Base-by-base conservation (phyloP, 2,113 vertebrate genomes). In the Rhinoptilus africanus region DNA sequence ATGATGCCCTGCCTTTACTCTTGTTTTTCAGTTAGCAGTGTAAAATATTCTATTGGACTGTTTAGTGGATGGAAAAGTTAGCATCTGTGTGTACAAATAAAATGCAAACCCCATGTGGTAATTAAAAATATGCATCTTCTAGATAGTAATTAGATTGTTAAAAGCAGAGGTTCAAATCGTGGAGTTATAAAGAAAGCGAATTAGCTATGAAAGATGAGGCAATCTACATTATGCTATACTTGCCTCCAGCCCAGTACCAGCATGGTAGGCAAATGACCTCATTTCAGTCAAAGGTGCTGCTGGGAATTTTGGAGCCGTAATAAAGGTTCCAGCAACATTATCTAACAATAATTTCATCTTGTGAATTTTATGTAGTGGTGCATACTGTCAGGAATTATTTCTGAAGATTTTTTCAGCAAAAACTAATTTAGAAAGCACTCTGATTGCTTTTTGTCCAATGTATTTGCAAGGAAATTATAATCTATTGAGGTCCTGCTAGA, bases 401-500 rank as follows among this genome's bases (percentile, higher is more conserved):
- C 67, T 64, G 32, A 92, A 73, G 32, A 43, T 30, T 51, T 71
- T 85, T 78, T 64, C 17, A 56, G 35, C 4, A 73, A 84, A 51
- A 50, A 41, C 14, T 64, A 57, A 57, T 57, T 63, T 56, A 26
- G 45, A 76, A 89, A 79, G 63, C 72, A 59, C 60, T 63, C 24
- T 0, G 0, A 27, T 11, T 64, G 28, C 28, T 82, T 94, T 93
- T 48, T 0, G 1, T 76, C 81, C 26, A 92, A 32, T 5, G 3
- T 77, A 64, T 84, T 81, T 86, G 71, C 11, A 84, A 47, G 27
- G 82, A 71, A 56, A n/a, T 54, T 37, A 88, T 92, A 67, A 63
- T 95, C 68, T 50, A 63, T 48, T 63, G 63, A 80, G 80, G 72
- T 53, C 41, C 79, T 66, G 72, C 71, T 63, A 88, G 62, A 51